Evolutionary conservation across 1,140 invertebrate species (phyloP).

Genomic region (Drosophila athabasca): DNA sequence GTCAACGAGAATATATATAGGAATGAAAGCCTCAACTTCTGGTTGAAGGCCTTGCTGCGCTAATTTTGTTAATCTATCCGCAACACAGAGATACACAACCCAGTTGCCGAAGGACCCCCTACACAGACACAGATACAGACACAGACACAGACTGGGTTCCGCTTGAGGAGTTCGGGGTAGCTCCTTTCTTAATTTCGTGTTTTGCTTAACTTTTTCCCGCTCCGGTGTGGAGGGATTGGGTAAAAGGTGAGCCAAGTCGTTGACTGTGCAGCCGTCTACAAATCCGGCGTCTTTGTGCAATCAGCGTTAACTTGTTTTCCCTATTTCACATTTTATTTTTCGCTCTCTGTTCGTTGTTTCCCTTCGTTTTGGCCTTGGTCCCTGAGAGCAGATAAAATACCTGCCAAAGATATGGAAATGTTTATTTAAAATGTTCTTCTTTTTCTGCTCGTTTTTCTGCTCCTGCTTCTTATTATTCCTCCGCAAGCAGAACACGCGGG

Average conservation of each 20-base stretch:
- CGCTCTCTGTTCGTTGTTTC: slow-evolving; percentile 23
- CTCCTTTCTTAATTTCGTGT: slow-evolving; percentile 73
- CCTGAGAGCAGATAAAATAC: slow-evolving; percentile 35
- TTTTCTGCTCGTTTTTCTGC: slow-evolving; percentile 34
- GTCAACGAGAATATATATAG: slow-evolving; percentile 10
- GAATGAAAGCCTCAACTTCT: slow-evolving; percentile 27
- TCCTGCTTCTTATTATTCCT: slow-evolving; percentile 21
- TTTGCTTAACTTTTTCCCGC: slow-evolving; percentile 72
- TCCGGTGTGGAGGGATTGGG: not conserved
- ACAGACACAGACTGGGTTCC: slow-evolving; percentile 13
- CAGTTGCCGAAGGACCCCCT: not conserved
- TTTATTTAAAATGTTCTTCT: slow-evolving; percentile 66
- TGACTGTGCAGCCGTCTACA: slow-evolving; percentile 73
- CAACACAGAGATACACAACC: slow-evolving; percentile 39
- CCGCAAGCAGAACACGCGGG: slow-evolving; percentile 2
- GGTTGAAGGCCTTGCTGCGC: slow-evolving; percentile 68
- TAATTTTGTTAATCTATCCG: slow-evolving; percentile 82
- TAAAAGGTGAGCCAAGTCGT: slow-evolving; percentile 44
- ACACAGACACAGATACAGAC: slow-evolving; percentile 4
- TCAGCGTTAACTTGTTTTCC: slow-evolving; percentile 81
- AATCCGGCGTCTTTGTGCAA: slow-evolving; percentile 77
- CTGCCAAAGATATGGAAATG: slow-evolving; percentile 70
- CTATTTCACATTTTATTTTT: slow-evolving; percentile 66
- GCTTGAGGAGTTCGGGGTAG: slow-evolving; percentile 12
- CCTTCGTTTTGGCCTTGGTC: slow-evolving; percentile 19